Conservation (phyloP, 2,797 vertebrate genomes). For the Semotilus atromaculatus region DNA sequence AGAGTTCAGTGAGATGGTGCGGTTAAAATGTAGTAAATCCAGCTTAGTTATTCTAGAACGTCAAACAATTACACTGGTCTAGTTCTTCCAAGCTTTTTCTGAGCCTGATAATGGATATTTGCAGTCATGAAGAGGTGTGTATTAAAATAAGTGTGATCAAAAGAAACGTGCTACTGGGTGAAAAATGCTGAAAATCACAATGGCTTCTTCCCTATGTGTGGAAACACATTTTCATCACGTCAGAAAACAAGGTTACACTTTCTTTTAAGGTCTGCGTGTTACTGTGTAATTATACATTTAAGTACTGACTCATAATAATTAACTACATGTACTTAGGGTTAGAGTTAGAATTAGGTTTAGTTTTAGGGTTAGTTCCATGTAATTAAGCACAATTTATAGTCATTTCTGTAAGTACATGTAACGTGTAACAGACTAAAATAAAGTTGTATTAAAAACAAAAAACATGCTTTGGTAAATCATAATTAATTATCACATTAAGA, state of each 20-base stretch:
- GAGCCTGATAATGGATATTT: not conserved
- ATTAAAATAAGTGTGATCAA: not conserved
- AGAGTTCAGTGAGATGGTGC: constrained; percentile 4
- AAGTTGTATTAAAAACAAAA: too few species aligned
- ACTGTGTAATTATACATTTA: not conserved
- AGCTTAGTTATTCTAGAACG: not conserved
- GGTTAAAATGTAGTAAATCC: constrained; percentile 9
- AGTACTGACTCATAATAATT: not conserved
- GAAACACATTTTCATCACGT: not conserved
- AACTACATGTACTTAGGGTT: not conserved
- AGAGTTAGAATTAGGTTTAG: too few species aligned
- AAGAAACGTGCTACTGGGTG: not conserved
- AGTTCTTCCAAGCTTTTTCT: not conserved
- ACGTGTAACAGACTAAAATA: too few species aligned
- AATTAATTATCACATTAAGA: not conserved
- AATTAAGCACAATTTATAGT: not conserved
- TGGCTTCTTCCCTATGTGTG: not conserved
- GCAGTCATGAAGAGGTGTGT: not conserved
- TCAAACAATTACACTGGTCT: constrained; percentile 9
- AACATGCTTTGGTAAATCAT: not conserved
- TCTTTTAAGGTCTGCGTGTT: not conserved
- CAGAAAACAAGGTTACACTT: not conserved
- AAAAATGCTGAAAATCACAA: not conserved
- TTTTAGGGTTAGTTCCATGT: not conserved
- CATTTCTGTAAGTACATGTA: not conserved